These are phyloP conservation scores for Saxicola maurus DNA, from an alignment of 2,797 vertebrate species.

Conservation along the genomic window DNA sequence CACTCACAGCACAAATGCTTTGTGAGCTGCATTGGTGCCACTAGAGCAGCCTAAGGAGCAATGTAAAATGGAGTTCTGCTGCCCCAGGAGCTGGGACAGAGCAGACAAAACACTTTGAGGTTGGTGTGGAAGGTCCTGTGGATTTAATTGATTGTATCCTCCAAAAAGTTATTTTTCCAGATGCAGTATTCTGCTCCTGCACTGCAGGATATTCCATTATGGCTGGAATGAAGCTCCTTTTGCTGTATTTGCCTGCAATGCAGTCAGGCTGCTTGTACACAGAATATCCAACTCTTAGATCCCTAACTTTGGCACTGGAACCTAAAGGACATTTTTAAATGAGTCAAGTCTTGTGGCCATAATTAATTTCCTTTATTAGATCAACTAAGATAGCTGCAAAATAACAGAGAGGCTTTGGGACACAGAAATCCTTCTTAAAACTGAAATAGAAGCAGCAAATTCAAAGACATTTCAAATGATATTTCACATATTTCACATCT, in stretches of 20 bases:
- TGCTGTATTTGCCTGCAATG: not conserved
- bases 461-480: not conserved
- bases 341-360: not conserved
- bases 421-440: not conserved
- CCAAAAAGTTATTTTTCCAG: not conserved
- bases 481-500: not conserved
- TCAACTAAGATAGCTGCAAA: not conserved
- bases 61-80: not conserved
- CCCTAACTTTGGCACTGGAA: not conserved
- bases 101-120: not conserved
- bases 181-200: not conserved
- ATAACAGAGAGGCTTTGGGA: not conserved
- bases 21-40: not conserved
- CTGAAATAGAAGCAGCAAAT: not conserved
- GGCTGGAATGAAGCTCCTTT: not conserved
- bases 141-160: not conserved
- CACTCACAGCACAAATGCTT: not conserved
- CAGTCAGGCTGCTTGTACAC: not conserved
- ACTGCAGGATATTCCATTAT: not conserved
- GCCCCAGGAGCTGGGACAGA: not conserved
- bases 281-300: not conserved
- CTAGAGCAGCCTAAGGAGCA: not conserved
- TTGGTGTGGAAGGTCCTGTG: not conserved
- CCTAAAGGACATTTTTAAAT: not conserved
- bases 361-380: not conserved